These are phyloP conservation scores for Eonycteris spelaea DNA, from an alignment of 2,113 vertebrate genomes.

Conservation along the genomic window DNA sequence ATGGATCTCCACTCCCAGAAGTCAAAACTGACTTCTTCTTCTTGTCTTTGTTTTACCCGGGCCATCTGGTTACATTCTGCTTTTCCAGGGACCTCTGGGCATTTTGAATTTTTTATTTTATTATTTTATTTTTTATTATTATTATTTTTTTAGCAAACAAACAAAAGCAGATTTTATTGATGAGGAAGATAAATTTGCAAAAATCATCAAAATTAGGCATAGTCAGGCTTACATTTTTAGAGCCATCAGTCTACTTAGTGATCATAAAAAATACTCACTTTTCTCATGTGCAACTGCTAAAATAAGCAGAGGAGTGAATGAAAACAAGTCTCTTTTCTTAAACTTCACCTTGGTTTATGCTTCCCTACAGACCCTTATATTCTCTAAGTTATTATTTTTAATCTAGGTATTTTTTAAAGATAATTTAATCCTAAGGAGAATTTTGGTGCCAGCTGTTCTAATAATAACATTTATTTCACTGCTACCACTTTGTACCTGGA, in stretches of 20 bases:
- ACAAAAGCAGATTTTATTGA: neutral
- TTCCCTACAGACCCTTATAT: neutral
- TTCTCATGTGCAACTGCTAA: neutral
- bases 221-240: neutral
- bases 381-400: neutral
- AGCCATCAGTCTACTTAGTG: neutral
- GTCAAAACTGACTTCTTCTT: neutral
- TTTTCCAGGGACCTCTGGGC: neutral
- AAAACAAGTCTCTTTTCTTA: neutral
- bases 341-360: neutral
- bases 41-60: neutral
- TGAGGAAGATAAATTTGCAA: neutral
- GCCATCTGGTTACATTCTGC: constrained; percentile 37
- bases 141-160: too few species aligned
- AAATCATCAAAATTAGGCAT: neutral
- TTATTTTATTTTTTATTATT: too few species aligned
- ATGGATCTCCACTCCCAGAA: neutral
- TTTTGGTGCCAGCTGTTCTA: neutral
- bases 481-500: neutral
- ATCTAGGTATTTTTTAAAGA: neutral
- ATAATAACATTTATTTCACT: neutral
- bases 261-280: neutral
- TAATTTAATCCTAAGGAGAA: neutral
- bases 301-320: neutral
- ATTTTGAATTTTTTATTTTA: too few species aligned